A percentile compares a stretch with the other conserved stretches of the same genome.
Evolutionary conservation across 37 sponge, comb jelly and placozoan genomes (phyloP).

Genomic region (Tethya wilhelma): DNA sequence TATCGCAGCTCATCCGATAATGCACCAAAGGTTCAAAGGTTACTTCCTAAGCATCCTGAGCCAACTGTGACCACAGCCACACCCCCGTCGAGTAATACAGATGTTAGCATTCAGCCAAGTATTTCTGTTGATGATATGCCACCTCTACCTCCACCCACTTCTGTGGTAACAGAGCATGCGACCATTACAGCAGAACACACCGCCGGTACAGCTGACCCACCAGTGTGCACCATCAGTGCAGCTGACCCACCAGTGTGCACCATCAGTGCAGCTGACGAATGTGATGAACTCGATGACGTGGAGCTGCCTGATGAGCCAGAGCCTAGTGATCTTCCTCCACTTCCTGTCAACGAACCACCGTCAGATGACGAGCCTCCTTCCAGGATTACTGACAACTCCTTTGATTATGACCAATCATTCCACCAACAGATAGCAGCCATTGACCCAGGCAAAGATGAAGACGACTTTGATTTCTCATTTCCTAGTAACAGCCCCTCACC

Average conservation of each 20-base stretch:
- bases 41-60: background rate
- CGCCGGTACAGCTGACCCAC: background rate
- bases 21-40: background rate
- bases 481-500: too few species aligned
- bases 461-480: slow-evolving; percentile 5
- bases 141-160: background rate
- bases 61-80: too few species aligned
- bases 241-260: slow-evolving; percentile 14
- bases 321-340: too few species aligned
- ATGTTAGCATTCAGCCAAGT: too few species aligned
- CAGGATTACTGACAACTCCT: too few species aligned
- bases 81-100: too few species aligned
- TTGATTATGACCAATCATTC: too few species aligned
- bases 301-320: background rate
- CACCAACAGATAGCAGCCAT: background rate
- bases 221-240: background rate
- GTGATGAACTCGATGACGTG: background rate
- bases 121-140: slow-evolving; percentile 15
- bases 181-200: too few species aligned
- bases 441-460: background rate
- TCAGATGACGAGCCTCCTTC: too few species aligned
- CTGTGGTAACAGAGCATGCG: too few species aligned
- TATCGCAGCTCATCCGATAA: slow-evolving; percentile 5
- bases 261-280: too few species aligned
- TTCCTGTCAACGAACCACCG: too few species aligned